Conservation (phyloP, 53 echinoderm and acorn worm species). For the Antedon mediterranea region DNA sequence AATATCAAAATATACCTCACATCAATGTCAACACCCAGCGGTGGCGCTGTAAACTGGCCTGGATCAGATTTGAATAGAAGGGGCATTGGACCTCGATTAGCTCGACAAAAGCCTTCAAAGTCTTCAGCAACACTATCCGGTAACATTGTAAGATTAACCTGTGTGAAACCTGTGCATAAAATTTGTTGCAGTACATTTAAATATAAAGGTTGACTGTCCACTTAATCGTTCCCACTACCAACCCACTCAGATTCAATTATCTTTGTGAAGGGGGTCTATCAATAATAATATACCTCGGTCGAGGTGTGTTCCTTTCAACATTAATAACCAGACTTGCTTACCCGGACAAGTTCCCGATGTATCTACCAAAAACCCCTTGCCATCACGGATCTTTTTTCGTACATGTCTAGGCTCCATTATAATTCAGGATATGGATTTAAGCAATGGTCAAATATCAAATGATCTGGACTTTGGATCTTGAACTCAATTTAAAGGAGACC, state of each 20-base stretch:
- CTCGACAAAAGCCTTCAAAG: slow-evolving; percentile 52
- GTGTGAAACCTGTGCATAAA: slow-evolving; percentile 14
- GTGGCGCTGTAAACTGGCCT: slow-evolving; percentile 65
- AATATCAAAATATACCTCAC: slow-evolving; percentile 31
- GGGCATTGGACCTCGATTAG: slow-evolving; percentile 68
- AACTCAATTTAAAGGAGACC: no score
- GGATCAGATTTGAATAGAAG: slow-evolving; percentile 46
- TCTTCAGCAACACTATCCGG: slow-evolving; percentile 47
- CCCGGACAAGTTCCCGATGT: slow-evolving; percentile 44
- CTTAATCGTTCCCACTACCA: no score
- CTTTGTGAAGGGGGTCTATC: no score
- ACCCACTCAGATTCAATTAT: no score
- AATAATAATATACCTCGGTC: no score
- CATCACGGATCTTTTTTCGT: slow-evolving; percentile 30
- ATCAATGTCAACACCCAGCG: slow-evolving; percentile 38
- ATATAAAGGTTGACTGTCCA: no score
- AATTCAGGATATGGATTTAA: no score
- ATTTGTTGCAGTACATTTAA: no score
- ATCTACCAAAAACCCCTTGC: slow-evolving; percentile 21
- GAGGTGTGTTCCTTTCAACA: neutral
- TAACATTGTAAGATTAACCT: slow-evolving; percentile 50
- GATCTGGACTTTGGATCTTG: no score
- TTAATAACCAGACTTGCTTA: neutral
- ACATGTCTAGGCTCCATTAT: neutral
- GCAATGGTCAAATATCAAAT: no score